Base-by-base conservation (phyloP, 2,888 invertebrate species). In the Cephus pygmeus region DNA sequence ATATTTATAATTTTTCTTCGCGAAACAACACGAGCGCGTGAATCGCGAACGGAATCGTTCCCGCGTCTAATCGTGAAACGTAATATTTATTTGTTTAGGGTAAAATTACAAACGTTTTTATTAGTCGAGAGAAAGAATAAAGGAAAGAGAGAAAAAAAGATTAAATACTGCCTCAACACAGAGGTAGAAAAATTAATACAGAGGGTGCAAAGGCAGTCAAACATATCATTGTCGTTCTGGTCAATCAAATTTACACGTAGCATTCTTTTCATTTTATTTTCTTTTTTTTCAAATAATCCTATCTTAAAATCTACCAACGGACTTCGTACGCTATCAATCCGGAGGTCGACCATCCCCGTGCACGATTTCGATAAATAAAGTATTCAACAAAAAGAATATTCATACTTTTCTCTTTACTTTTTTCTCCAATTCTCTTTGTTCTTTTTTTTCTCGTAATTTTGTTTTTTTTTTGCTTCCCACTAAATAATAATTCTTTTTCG, bases 31-130 rank as follows among this genome's bases (percentile, higher is more conserved):
- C 71, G 31, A 33, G 9, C 34, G 31, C 33, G 71, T 33, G 31
- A 30, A 31, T 56, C 71, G 11, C 12, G 0, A 71, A 71, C 71
- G 33, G 12, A 71, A 71, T 71, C 12, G 15, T 1, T n/a, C 12
- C 12, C 23, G 56, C 56, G 23, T 56, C 1, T 23, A 23, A 56
- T 56, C 56, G 56, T 23, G 23, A 56, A 23, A 56, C 56, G 23
- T 56, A 23, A 23, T 2, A 23, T 56, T 56, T 40, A 12, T 15
- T 69, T 80, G 76, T 79, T 35, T 76, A 69, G 34, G 74, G 40
- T 68, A 73, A 40, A 80, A 80, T 74, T 34, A 69, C 69, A 77
- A 75, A 79, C n/a, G 73, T 75, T 30, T 15, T 75, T 77, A 12
- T 73, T 35, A 69, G 9, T 56, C 56, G 9, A 23, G 23, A 56